Evolutionary conservation across 2,888 invertebrate genomes (phyloP).

Genomic region (Trichacis sp.): DNA sequence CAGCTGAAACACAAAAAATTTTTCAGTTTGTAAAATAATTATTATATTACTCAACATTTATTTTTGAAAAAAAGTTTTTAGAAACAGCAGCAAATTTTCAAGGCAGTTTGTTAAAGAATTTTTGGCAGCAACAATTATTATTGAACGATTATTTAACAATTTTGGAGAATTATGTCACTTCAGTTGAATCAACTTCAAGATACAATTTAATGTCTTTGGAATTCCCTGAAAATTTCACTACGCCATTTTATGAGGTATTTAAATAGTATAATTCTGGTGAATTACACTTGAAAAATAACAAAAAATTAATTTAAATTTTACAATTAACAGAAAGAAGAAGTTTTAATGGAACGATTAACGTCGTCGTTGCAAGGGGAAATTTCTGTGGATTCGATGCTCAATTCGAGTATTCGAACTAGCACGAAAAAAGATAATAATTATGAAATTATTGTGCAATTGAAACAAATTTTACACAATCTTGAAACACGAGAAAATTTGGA

Average conservation of each 20-base stretch:
- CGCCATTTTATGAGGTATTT: slow-evolving; percentile 19
- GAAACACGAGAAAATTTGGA: slow-evolving; percentile 28
- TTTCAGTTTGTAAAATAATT: too few species aligned
- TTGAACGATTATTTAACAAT: slow-evolving; percentile 35
- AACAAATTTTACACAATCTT: slow-evolving; percentile 20
- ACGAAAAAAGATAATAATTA: not conserved
- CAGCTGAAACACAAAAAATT: too few species aligned
- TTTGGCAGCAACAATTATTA: slow-evolving; percentile 34
- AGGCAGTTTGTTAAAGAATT: slow-evolving; percentile 25
- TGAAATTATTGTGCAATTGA: slow-evolving; percentile 16
- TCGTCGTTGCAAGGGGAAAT: slow-evolving; percentile 7
- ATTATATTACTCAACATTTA: too few species aligned
- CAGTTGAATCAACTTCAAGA: slow-evolving; percentile 17
- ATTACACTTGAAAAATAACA: too few species aligned
- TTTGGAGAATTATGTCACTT: slow-evolving; percentile 19
- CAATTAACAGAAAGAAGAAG: slow-evolving; percentile 3
- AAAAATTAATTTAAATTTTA: not conserved
- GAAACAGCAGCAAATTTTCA: slow-evolving; percentile 25
- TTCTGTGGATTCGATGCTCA: not conserved
- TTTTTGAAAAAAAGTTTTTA: slow-evolving; percentile 29
- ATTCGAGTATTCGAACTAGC: not conserved
- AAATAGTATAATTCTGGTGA: not conserved
- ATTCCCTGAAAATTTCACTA: slow-evolving; percentile 23
- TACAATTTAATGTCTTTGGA: slow-evolving; percentile 23
- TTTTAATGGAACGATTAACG: slow-evolving; percentile 19